Base-by-base conservation (phyloP, 2,797 vertebrate genomes). In the Lateolabrax maculatus region DNA sequence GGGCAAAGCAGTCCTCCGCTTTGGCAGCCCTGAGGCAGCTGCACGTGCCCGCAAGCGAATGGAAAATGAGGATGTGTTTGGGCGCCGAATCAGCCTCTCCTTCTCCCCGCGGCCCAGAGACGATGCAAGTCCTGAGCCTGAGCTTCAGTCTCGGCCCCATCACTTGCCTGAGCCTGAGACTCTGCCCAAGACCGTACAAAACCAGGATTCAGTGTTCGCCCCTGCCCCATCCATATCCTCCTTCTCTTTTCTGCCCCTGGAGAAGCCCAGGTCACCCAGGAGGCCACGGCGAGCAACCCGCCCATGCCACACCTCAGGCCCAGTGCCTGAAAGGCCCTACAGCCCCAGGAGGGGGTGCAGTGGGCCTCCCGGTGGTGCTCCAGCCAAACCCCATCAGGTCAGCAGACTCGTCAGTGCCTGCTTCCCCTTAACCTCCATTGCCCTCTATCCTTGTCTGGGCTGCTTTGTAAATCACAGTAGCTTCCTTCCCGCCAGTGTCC, bases 51-150 rank as follows among this genome's bases (percentile, higher is more conserved):
- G 95, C 86, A 99, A 98, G 90, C 95, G 98, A 80, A 99, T 99
- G 98, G 98, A 99, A 86, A 98, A 99, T 5, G 98, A 99, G 90
- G 98, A 99, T 16, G 98, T 99, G 56, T 99, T 97, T 90, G 98
- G 98, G 62, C 97, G 93, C 84, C 94, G 96, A 89, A 99, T 99
- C 93, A 86, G 95, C 44, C 95, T 98, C 52, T 98, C 98, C 18
- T 97, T 97, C 89, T 96, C 95, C 85, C 97, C 97, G 3, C 93
- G 94, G 90, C 94, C 91, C 89, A 94, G 91, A 89, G 96, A 87
- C 6, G 55, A 87, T 58, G 65, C 82, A 41, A 88, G 88, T 88
- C 83, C 88, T 68, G 91, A 97, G 77, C 86, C 74, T 67, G 89
- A 96, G 86, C 75, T 81, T 77, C 87, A 85, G 66, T 63, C 86